Evolutionary conservation across 2,797 vertebrate species (phyloP), one percentile per base, ranked within the genome.

Genomic region (Coranthus polyacanthus): DNA sequence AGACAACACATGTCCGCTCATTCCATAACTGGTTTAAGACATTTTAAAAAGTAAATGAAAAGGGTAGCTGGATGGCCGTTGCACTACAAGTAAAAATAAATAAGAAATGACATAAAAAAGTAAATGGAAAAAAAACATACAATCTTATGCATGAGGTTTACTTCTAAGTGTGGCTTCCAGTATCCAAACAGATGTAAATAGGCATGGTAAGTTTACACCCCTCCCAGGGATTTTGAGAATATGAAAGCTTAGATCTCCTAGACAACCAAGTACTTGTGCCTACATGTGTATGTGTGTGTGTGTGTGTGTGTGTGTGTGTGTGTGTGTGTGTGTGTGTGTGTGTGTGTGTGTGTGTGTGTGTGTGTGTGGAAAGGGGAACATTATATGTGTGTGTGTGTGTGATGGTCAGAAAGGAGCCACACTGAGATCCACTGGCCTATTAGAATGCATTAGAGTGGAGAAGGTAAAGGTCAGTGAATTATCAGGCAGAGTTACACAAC

Each of bases 401-500:
- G 49, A 37, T 68, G 56, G 26, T 70, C 52, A 49, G 24, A 75
- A 66, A 64, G 61, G 52, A 68, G 47, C 49, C 63, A 68, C 65
- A 61, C 60, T 82, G 81, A 60, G 79, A 84, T 81, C 37, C 62
- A 43, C 65, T 59, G 54, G 53, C 79, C 78, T 68, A 91, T 88
- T 89, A 88, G 67, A 78, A 89, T 91, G 89, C 89, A 92, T 90
- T 87, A 87, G 75, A 78, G 78, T 64, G 82, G 68, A 87, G 85
- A 86, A 81, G 69, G 72, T 81, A 91, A 91, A 92, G 88, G 88
- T 90, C 88, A 91, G 80, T 83, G 86, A 90, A 90, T 92, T 89
- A 91, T 87, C 86, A 86, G 78, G 76, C 68, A 81, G 85, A 83
- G 81, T 91, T 90, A 88, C 80, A 87, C 85, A 90, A 85, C 54